These are phyloP conservation scores for Zosterops japonicus DNA, from an alignment of 2,113 vertebrate species.

Conservation along the genomic window DNA sequence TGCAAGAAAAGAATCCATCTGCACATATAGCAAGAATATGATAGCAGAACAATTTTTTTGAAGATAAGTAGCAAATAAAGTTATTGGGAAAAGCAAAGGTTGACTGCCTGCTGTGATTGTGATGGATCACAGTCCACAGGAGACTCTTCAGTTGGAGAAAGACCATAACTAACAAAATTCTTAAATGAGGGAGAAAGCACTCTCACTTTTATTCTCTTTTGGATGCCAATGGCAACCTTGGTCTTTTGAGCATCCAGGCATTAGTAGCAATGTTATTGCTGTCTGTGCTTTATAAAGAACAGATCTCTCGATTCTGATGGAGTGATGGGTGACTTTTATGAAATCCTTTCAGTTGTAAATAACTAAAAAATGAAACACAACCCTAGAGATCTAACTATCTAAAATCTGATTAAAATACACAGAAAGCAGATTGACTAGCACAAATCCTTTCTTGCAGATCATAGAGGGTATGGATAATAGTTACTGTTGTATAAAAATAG, in stretches of 20 bases:
- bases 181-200: neutral
- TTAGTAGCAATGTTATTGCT: neutral
- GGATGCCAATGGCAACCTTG: neutral
- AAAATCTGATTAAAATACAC: neutral
- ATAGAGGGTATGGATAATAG: neutral
- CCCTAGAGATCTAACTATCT: neutral
- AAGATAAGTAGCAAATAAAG: neutral
- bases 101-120: neutral
- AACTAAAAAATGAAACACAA: neutral
- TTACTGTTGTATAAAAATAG: constrained; percentile 3
- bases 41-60: neutral
- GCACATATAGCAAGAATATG: neutral
- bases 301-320: neutral
- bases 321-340: neutral
- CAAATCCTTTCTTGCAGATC: neutral
- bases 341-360: neutral
- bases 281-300: neutral
- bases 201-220: neutral
- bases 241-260: neutral
- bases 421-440: neutral
- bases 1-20: neutral
- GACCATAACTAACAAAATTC: neutral
- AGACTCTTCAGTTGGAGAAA: neutral
- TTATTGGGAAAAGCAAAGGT: neutral
- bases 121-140: neutral